Evolutionary conservation across 2,888 invertebrate species (phyloP), one percentile per base, ranked within the genome.

Genomic region (Mesorhabditis belari): DNA sequence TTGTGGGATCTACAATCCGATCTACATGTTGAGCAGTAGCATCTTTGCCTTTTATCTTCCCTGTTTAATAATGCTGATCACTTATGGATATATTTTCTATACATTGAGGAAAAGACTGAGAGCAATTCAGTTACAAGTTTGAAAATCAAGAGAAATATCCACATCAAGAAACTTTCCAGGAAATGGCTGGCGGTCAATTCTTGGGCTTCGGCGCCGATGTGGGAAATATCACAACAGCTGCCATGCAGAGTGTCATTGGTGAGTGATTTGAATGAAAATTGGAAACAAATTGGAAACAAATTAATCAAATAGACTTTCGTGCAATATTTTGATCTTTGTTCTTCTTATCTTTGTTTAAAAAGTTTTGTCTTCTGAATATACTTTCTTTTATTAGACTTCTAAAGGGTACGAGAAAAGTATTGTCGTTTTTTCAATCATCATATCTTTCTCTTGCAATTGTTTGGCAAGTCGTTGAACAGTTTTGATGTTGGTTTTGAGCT

Each of bases 21-120:
- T 70, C 54, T 81, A 77, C 64, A 80, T 80, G 80, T 70, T 80
- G 12, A 70, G 72, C 61, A 73, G 74, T 50, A 79, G 78, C 25
- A 75, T 80, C 21, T 78, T 80, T 60, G 76, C 83, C 61, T 85
- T 85, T 73, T 85, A 82, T 75, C 75, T 83, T 26, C 85, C 85
- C 1, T 84, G 83, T 70, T 60, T 83, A 52, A 81, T 84, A 12
- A 84, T 85, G 83, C 71, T 83, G n/a, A 77, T 82, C 60, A 83
- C 84, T 53, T 84, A 85, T 73, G 81, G 82, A 28, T 77, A 77
- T 60, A 80, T 81, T 5, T 81, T 81, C 62, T 76, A 74, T 60
- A 73, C 81, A 21, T 77, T 85, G 49, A 81, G 82, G 49, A 75
- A 76, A 57, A 70, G 81, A 5, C 60, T 81, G 25, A 57, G 76